Evolutionary conservation across 2,888 invertebrate genomes (phyloP).

Genomic region (Tinea pellionella): DNA sequence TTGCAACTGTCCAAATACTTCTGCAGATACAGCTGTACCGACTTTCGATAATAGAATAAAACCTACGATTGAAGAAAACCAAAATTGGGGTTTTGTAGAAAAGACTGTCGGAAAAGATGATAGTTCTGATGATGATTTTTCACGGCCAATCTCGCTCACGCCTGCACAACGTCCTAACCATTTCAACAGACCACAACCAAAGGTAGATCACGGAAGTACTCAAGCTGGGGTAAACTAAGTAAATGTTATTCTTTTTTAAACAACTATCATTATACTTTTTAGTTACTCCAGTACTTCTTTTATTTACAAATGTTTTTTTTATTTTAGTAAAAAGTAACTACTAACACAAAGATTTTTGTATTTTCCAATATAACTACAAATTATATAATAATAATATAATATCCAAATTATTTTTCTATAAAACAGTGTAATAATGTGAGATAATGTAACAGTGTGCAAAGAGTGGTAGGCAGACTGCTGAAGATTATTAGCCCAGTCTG

Average conservation of each 20-base stretch:
- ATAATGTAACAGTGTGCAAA: too few relatives aligned
- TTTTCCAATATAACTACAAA: too few relatives aligned
- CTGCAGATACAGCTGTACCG: constrained; percentile 13
- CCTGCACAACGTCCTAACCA: constrained; percentile 25
- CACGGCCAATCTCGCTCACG: constrained; percentile 10
- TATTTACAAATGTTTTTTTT: neutral
- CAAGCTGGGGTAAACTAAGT: constrained; percentile 17
- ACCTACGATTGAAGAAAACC: constrained; percentile 17
- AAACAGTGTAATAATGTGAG: too few relatives aligned
- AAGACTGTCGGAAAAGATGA: neutral
- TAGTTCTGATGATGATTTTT: constrained; percentile 11
- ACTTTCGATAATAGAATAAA: constrained; percentile 14
- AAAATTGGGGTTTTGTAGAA: constrained; percentile 17
- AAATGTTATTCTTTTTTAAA: constrained; percentile 2
- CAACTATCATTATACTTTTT: neutral
- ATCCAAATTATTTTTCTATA: too few relatives aligned
- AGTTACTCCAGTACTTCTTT: neutral
- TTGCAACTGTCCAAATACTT: constrained; percentile 21
- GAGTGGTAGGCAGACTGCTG: too few relatives aligned
- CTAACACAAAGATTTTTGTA: too few relatives aligned
- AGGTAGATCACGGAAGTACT: constrained; percentile 29
- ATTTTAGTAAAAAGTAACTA: too few relatives aligned
- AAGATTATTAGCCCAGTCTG: too few relatives aligned
- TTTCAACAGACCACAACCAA: constrained; percentile 25
- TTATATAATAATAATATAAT: too few relatives aligned